Evolutionary conservation across 2,888 invertebrate species (phyloP).

Genomic region (Periphyllus acericola): DNA sequence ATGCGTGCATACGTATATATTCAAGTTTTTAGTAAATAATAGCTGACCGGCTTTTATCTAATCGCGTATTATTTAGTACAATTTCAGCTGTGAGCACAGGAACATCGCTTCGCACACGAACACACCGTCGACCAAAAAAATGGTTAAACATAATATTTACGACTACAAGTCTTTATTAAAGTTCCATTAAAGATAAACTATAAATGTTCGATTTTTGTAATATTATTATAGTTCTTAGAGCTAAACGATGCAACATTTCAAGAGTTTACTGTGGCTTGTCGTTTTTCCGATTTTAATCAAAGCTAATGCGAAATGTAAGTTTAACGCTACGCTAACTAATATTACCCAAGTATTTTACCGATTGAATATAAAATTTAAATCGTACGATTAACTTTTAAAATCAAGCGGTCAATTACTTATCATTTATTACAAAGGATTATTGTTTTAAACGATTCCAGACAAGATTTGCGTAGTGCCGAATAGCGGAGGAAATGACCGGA

Average conservation of each 20-base stretch:
- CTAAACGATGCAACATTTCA: slow-evolving; percentile 13
- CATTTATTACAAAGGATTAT: not conserved
- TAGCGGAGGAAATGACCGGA: slow-evolving; percentile 22
- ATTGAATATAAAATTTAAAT: not conserved
- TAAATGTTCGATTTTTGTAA: not conserved
- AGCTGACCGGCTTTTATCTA: slow-evolving; percentile 36
- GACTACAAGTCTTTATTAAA: not conserved
- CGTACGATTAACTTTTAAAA: not conserved
- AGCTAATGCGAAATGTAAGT: slow-evolving; percentile 44
- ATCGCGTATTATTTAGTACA: slow-evolving; percentile 28
- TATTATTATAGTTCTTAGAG: not conserved
- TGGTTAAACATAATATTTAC: not conserved
- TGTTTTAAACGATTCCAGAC: slow-evolving; percentile 49
- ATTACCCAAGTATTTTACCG: not conserved
- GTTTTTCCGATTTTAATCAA: not conserved
- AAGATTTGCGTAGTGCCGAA: slow-evolving; percentile 62
- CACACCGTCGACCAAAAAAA: not conserved
- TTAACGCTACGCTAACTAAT: not conserved
- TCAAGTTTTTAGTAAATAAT: not conserved
- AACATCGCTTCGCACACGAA: not conserved
- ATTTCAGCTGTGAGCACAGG: not conserved
- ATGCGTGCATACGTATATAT: not conserved
- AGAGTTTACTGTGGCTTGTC: slow-evolving; percentile 8
- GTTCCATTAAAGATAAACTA: not conserved
- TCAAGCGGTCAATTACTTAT: not conserved